Evolutionary conservation across 2,113 vertebrate genomes (phyloP).

Genomic region (Macquaria ambigua): DNA sequence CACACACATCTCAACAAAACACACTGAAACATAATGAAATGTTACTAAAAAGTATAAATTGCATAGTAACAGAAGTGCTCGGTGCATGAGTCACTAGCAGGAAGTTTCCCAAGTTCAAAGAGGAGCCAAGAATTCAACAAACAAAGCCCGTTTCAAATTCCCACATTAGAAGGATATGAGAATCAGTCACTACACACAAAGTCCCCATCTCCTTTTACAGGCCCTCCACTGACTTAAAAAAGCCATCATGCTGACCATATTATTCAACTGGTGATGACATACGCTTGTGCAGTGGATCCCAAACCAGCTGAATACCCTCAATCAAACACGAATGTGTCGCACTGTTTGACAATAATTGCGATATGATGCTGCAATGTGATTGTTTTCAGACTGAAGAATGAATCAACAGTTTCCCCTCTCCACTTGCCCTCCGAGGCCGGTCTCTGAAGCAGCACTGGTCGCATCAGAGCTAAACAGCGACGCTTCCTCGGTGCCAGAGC

Average conservation of each 20-base stretch:
- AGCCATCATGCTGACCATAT: neutral
- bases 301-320: neutral
- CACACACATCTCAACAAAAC: neutral
- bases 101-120: neutral
- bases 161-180: neutral
- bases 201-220: neutral
- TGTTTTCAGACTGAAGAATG: neutral
- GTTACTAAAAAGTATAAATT: neutral
- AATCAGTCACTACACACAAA: neutral
- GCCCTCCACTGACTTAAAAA: neutral
- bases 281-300: neutral
- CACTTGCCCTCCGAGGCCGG: constrained; percentile 18
- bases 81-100: neutral
- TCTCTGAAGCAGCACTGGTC: constrained; percentile 17
- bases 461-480: constrained; percentile 14
- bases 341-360: neutral
- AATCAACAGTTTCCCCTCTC: constrained; percentile 8
- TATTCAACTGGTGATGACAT: neutral
- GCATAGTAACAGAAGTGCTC: neutral
- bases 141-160: neutral
- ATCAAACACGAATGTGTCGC: neutral
- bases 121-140: neutral
- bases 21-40: neutral
- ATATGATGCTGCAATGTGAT: neutral
- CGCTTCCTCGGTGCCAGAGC: constrained; percentile 22